A percentile compares a stretch with the other conserved stretches of the same genome.
phyloP scores from a whole-genome alignment of 2,797 vertebrate genomes.

The Centropyge bicolor region DNA sequence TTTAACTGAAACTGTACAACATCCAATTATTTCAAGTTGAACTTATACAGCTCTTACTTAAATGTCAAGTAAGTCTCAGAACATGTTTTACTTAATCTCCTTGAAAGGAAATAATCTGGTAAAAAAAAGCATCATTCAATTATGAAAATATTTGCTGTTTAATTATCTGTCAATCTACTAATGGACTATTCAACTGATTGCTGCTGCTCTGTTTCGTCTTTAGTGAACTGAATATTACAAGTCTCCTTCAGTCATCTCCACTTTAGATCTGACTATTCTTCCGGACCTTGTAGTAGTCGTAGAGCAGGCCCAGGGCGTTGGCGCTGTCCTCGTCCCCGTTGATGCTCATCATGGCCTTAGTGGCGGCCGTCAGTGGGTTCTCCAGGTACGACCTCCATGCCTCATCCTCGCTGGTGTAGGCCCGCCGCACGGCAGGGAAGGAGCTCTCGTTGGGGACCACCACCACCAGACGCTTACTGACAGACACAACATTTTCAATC shows the following conservation, averaged over 20 bases:
- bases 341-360: constrained; percentile 99
- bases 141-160: not conserved
- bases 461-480: constrained; percentile 96
- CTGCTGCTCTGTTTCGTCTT: not conserved
- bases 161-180: not conserved
- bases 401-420: constrained; percentile 98
- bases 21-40: not conserved
- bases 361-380: constrained; percentile 97
- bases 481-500: constrained; percentile 48
- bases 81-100: not conserved
- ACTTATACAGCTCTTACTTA: not conserved
- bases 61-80: not conserved
- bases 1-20: not conserved
- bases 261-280: not conserved
- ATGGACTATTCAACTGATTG: not conserved
- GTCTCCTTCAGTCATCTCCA: not conserved
- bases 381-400: constrained; percentile 98
- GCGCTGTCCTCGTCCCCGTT: constrained; percentile 99
- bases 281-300: constrained; percentile 98
- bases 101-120: not conserved
- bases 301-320: constrained; percentile 95
- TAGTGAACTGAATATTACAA: not conserved
- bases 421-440: constrained; percentile 88
- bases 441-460: constrained; percentile 94
- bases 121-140: not conserved